phyloP scores from a whole-genome alignment of 2,113 vertebrate genomes.

The Dasypus novemcinctus region DNA sequence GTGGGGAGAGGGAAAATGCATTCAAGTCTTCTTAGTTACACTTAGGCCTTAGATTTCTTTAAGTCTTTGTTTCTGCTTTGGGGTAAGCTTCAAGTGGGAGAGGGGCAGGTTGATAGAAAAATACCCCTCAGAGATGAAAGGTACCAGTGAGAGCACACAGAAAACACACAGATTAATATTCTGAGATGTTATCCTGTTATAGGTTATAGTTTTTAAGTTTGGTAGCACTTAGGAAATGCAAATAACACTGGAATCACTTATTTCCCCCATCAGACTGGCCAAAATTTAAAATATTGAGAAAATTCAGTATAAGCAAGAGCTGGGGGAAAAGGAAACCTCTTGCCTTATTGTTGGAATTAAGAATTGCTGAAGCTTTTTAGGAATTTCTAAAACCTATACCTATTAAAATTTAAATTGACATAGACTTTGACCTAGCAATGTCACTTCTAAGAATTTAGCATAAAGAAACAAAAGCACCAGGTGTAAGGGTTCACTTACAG shows the following conservation, averaged over 20 bases:
- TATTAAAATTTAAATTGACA: neutral
- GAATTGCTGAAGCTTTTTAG: neutral
- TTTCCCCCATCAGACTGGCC: neutral
- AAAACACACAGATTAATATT: neutral
- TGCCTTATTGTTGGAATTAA: neutral
- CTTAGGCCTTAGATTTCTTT: neutral
- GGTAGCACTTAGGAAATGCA: neutral
- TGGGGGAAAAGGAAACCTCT: neutral
- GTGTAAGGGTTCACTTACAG: neutral
- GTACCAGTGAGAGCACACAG: neutral
- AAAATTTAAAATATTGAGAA: slow-evolving; percentile 20
- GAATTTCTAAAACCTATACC: neutral
- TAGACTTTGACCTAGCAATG: neutral
- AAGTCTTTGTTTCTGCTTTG: neutral
- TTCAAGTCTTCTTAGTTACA: neutral
- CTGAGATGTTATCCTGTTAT: neutral
- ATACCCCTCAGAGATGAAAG: neutral
- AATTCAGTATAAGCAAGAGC: neutral
- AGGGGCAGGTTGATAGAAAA: neutral
- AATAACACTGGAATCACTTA: neutral
- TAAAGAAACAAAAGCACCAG: neutral
- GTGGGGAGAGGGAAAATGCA: neutral
- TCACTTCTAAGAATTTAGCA: neutral
- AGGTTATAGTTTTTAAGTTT: neutral
- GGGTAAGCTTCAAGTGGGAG: neutral